Base-by-base conservation (phyloP, 2,797 vertebrate species). In the Ptychobarbus kaznakovi region DNA sequence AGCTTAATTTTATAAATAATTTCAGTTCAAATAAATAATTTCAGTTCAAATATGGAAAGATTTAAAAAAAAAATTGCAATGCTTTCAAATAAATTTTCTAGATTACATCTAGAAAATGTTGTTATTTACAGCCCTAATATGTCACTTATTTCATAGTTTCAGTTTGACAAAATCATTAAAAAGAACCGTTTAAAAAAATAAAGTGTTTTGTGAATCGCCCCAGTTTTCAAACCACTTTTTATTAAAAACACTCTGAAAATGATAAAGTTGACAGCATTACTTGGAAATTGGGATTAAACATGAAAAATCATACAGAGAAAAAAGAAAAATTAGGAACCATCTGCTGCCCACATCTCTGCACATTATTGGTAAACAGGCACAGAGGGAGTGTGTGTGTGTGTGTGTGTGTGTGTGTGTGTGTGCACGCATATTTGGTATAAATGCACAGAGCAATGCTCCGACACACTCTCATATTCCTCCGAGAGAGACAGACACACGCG, bases 401-500 rank as follows among this genome's bases (percentile, higher is more conserved):
- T 56, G 49, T 3, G 32, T 11, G 46, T 46, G 68, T 38, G 5
- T 40, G 40, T 40, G 40, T 28, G 72, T 68, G 77, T 56, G 49
- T 1, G 20, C 3, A 28, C 1, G 38, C 56, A 46, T 74, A 22
- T 66, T 49, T 79, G 53, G 51, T 38, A 51, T 61, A 72, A 80
- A 79, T 76, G 75, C 66, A 69, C 80, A 76, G 51, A 35, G 73
- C 51, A 42, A 79, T 70, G 80, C 81, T 92, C 89, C 90, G 91
- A 92, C 93, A 94, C 90, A 93, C 92, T 93, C 92, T 89, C 83
- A 35, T 51, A 85, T 91, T 94, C 93, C 93, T 91, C 85, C 86
- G 94, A 92, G 93, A 94, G 81, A 70, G 40, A 81, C 42, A 80
- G 25, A 80, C 93, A 91, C 83, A 89, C 92, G 90, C 91, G 92